Conservation (phyloP, 2,888 invertebrate species). For the Lapara coniferarum region DNA sequence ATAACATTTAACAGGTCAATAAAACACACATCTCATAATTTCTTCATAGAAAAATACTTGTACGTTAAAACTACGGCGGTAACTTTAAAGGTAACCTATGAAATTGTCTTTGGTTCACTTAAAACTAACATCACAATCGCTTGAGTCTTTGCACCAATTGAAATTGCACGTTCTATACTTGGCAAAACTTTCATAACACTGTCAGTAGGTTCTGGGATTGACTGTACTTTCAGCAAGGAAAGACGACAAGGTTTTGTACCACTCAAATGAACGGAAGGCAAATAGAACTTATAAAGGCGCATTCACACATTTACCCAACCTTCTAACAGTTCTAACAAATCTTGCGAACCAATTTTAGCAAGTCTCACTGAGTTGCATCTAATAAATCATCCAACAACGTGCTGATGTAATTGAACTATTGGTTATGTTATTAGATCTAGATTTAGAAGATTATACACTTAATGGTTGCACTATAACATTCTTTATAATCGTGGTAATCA, state of each 20-base stretch:
- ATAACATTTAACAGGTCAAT: not conserved
- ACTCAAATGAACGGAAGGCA: not conserved
- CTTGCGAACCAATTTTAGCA: too few species aligned
- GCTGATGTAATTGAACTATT: too few species aligned
- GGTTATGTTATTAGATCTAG: not conserved
- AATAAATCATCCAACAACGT: too few species aligned
- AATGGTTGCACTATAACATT: not conserved
- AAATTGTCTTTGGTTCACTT: conserved; percentile 69
- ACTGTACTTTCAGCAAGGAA: not conserved
- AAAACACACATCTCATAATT: conserved; percentile 25
- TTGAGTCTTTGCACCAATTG: conserved; percentile 29
- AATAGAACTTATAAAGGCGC: not conserved
- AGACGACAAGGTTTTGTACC: not conserved
- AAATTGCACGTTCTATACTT: conserved; percentile 10
- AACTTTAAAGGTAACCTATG: conserved; percentile 63
- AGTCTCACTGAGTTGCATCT: too few species aligned
- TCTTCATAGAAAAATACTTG: conserved; percentile 41
- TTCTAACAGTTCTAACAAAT: not conserved
- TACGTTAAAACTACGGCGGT: conserved; percentile 58
- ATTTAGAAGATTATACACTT: not conserved
- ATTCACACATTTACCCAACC: not conserved
- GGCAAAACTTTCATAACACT: conserved; percentile 8
- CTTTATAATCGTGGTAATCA: not conserved
- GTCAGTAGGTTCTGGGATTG: not conserved
- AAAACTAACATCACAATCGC: conserved; percentile 53